Conservation (phyloP, 23 tunicate species). For the Diplosoma virens region DNA sequence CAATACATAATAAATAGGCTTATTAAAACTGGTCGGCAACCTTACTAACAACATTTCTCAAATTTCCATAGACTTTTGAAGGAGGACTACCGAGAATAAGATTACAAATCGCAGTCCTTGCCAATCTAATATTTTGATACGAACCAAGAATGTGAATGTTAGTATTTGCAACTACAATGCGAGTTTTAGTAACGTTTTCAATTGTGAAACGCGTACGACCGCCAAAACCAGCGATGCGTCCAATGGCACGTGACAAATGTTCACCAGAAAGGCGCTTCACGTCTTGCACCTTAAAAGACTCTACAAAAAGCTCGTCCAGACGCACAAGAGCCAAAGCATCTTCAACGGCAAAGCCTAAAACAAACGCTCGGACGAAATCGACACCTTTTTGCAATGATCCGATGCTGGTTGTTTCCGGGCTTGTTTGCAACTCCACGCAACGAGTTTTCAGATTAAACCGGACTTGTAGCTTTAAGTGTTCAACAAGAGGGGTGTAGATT, state of each 20-base stretch:
- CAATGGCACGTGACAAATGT: slow-evolving; percentile 91
- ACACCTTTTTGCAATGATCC: slow-evolving; percentile 84
- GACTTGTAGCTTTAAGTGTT: slow-evolving; percentile 78
- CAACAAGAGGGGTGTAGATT: slow-evolving; percentile 76
- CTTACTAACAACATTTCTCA: slow-evolving; percentile 77
- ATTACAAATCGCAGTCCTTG: slow-evolving; percentile 90
- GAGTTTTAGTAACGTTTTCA: slow-evolving; percentile 93
- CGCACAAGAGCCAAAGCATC: slow-evolving; percentile 95
- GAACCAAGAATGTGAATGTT: slow-evolving; percentile 86
- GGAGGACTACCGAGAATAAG: slow-evolving; percentile 90
- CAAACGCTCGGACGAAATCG: slow-evolving; percentile 87
- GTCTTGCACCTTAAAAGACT: slow-evolving; percentile 82
- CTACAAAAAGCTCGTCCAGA: slow-evolving; percentile 88
- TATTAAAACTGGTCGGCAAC: slow-evolving; percentile 60
- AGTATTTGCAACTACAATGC: slow-evolving; percentile 88
- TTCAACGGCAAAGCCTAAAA: slow-evolving; percentile 88
- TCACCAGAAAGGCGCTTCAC: slow-evolving; percentile 92
- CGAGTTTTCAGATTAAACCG: slow-evolving; percentile 78
- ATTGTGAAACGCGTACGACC: slow-evolving; percentile 88
- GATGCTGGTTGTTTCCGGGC: slow-evolving; percentile 69
- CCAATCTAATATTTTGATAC: slow-evolving; percentile 83
- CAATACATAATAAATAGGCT: no score
- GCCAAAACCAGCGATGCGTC: slow-evolving; percentile 92
- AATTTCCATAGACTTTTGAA: slow-evolving; percentile 92
- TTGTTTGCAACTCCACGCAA: slow-evolving; percentile 75